Percentiles rank a stretch among this genome's conserved stretches.
Conservation (phyloP, 2,888 invertebrate species). For the Caenorhabditis panamensis region DNA sequence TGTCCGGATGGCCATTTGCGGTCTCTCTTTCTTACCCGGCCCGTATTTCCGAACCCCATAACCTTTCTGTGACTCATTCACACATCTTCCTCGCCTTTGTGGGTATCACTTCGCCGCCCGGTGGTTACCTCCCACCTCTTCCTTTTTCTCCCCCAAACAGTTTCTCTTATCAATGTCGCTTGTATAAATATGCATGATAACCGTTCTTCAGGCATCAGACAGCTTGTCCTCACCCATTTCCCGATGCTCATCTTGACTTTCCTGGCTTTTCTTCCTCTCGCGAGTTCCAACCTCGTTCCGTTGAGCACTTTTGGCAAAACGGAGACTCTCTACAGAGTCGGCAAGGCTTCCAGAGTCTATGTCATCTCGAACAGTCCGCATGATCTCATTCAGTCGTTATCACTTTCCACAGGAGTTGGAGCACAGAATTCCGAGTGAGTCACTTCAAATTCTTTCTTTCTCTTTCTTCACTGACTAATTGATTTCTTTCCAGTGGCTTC, state of each 20-base stretch:
- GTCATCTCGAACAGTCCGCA: slow-evolving; percentile 33
- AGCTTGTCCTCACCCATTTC: background rate
- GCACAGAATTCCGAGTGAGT: slow-evolving; percentile 35
- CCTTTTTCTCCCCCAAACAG: background rate
- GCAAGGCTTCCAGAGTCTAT: slow-evolving; percentile 11
- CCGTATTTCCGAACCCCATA: slow-evolving; percentile 51
- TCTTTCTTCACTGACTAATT: background rate
- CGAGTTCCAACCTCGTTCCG: background rate
- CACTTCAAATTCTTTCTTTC: background rate
- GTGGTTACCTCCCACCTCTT: background rate
- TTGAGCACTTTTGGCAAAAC: background rate
- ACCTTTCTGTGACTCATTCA: slow-evolving; percentile 44
- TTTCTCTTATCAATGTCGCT: slow-evolving; percentile 20
- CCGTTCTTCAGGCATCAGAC: slow-evolving; percentile 15
- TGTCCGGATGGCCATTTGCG: slow-evolving; percentile 42
- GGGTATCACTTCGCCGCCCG: slow-evolving; percentile 9
- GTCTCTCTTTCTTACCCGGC: slow-evolving; percentile 37
- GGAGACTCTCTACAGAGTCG: slow-evolving; percentile 20
- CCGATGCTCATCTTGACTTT: slow-evolving; percentile 17
- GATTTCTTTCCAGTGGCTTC: slow-evolving; percentile 36
- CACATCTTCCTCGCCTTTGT: slow-evolving; percentile 14
- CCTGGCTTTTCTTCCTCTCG: slow-evolving; percentile 3
- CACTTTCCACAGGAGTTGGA: background rate
- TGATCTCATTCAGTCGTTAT: slow-evolving; percentile 20
- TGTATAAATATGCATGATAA: slow-evolving; percentile 40